Base-by-base conservation (phyloP, 2,888 invertebrate genomes). In the Gari tellinella region DNA sequence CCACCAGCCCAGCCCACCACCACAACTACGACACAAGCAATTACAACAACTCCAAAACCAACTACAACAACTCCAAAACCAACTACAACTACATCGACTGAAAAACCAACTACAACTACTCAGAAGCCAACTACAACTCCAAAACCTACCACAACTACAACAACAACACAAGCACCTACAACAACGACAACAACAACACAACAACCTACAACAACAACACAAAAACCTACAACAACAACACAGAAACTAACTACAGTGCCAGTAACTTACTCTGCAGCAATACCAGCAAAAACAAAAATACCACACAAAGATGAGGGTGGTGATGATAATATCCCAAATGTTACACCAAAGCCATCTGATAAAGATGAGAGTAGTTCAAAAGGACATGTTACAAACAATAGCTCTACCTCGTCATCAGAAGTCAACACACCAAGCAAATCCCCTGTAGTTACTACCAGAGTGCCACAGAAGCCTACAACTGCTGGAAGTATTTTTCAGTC, bases 401-500 rank as follows among this genome's bases (percentile, higher is more conserved):
- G n/a, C n/a, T n/a, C n/a, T n/a, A n/a, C n/a, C n/a, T n/a, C n/a
- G n/a, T n/a, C n/a, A n/a, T n/a, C n/a, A n/a, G n/a, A n/a, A n/a
- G n/a, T n/a, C n/a, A n/a, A n/a, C n/a, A n/a, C n/a, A n/a, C n/a
- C n/a, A n/a, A n/a, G n/a, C n/a, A n/a, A n/a, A n/a, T n/a, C n/a
- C n/a, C n/a, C n/a, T n/a, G n/a, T n/a, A n/a, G n/a, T n/a, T n/a
- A n/a, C n/a, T n/a, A n/a, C 81, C 5, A 64, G 64, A 40, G 57
- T 40, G 15, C 60, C 74, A 5, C 70, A 62, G 40, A 86, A 86
- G 49, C 85, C 85, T 4, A 26, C 49, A 1, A 43, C 67, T 26
- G 73, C 82, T 26, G 68, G 83, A 7, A 82, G 72, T 10, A 76
- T 72, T 37, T 76, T 85, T 23, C 52, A 87, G 3, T 46, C 76